phyloP scores from a whole-genome alignment of 2,113 vertebrate genomes.

The Hyaena hyaena region DNA sequence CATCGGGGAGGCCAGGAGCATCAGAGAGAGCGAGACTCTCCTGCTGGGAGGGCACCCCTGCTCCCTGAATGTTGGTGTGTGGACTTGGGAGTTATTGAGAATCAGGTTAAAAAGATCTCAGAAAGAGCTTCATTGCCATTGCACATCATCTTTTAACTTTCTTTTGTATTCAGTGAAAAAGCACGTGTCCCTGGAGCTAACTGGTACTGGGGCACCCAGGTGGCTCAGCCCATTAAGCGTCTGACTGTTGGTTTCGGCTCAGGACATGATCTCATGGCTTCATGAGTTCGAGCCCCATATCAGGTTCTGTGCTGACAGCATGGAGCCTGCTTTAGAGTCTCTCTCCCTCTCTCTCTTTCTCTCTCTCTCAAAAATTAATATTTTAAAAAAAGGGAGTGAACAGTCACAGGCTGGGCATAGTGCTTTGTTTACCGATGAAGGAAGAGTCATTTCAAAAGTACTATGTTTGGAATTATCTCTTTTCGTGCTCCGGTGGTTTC shows the following conservation, averaged over 20 bases:
- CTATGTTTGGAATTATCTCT: neutral
- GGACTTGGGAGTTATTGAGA: neutral
- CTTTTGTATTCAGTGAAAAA: neutral
- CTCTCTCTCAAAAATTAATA: too few relatives aligned
- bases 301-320: too few relatives aligned
- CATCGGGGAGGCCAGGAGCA: neutral
- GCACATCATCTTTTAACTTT: neutral
- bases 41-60: neutral
- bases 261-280: too few relatives aligned
- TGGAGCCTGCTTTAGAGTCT: too few relatives aligned
- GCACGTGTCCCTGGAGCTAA: neutral
- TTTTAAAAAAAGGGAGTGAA: neutral
- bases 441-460: neutral
- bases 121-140: slow-evolving; percentile 18
- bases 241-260: too few relatives aligned
- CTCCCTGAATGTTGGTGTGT: neutral
- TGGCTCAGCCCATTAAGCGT: too few relatives aligned
- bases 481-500: neutral
- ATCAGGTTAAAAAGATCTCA: neutral
- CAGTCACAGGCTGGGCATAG: neutral
- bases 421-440: neutral
- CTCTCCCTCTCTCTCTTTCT: too few relatives aligned
- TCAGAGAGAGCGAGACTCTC: neutral
- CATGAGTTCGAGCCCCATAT: too few relatives aligned
- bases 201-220: neutral